Conservation (phyloP, 1,140 invertebrate species). For the Papilio xuthus region DNA sequence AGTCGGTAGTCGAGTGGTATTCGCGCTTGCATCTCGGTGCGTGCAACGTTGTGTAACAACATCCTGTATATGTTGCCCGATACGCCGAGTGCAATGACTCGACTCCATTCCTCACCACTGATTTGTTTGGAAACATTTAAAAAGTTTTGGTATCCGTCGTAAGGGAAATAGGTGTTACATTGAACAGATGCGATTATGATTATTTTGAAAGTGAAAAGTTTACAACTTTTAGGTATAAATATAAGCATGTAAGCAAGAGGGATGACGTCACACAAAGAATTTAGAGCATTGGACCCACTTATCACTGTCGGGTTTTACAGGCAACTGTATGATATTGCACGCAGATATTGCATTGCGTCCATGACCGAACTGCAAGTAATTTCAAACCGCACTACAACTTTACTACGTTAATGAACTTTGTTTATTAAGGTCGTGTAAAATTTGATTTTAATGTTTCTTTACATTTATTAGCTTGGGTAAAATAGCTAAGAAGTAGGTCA, state of each 20-base stretch:
- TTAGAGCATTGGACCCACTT: not conserved
- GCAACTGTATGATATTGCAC: not conserved
- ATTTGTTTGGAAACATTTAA: slow-evolving; percentile 16
- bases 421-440: not conserved
- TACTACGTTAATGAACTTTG: slow-evolving; percentile 21
- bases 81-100: slow-evolving; percentile 39
- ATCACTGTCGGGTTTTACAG: not conserved
- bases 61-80: slow-evolving; percentile 48
- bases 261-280: not conserved
- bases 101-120: slow-evolving; percentile 7
- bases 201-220: not conserved
- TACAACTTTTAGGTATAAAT: not conserved
- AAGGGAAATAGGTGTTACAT: not conserved
- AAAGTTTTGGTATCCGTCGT: not conserved
- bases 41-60: slow-evolving; percentile 50
- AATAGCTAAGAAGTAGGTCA: not conserved
- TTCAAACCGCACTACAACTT: not conserved
- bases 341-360: not conserved
- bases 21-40: slow-evolving; percentile 37
- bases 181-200: slow-evolving; percentile 2
- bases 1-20: slow-evolving; percentile 30
- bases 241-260: not conserved
- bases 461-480: not conserved
- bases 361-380: slow-evolving; percentile 12
- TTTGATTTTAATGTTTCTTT: not conserved